A percentile compares a stretch with the other conserved stretches of the same genome.
phyloP scores from a whole-genome alignment of 2,888 invertebrate species.

The Agrilus cyanescens region DNA sequence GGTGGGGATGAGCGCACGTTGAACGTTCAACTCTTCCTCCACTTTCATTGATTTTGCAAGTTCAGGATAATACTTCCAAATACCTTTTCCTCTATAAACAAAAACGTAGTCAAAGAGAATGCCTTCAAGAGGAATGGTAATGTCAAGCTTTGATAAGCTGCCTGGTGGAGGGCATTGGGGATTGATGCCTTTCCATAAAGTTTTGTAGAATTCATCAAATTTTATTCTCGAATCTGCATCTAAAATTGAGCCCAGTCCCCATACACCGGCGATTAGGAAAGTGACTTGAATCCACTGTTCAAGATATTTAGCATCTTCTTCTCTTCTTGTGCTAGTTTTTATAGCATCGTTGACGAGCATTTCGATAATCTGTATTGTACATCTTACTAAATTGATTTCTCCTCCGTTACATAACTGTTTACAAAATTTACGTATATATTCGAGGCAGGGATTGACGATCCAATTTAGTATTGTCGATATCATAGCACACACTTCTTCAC shows the following conservation, averaged over 20 bases:
- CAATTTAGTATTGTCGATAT: slow-evolving; percentile 58
- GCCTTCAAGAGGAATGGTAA: slow-evolving; percentile 66
- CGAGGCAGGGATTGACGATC: slow-evolving; percentile 64
- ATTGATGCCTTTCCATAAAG: slow-evolving; percentile 38
- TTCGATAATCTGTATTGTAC: slow-evolving; percentile 61
- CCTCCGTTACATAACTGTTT: slow-evolving; percentile 53
- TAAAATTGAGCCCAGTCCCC: slow-evolving; percentile 78
- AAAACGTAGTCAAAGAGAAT: slow-evolving; percentile 72
- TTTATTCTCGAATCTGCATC: slow-evolving; percentile 57
- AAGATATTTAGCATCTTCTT: slow-evolving; percentile 56
- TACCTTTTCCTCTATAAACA: slow-evolving; percentile 63
- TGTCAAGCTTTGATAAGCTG: slow-evolving; percentile 54
- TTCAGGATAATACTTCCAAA: slow-evolving; percentile 82
- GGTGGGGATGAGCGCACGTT: slow-evolving; percentile 73
- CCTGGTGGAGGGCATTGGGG: slow-evolving; percentile 43
- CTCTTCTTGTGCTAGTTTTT: slow-evolving; percentile 38
- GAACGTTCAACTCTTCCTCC: slow-evolving; percentile 51
- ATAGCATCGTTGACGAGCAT: slow-evolving; percentile 67
- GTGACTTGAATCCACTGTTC: slow-evolving; percentile 65
- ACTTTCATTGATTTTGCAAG: slow-evolving; percentile 51
- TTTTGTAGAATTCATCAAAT: slow-evolving; percentile 52
- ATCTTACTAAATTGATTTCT: slow-evolving; percentile 57
- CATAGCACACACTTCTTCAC: slow-evolving; percentile 45
- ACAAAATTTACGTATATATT: slow-evolving; percentile 62
- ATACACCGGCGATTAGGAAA: slow-evolving; percentile 60